These are phyloP conservation scores for Martes martes DNA, from an alignment of 2,113 vertebrate species.

Conservation along the genomic window DNA sequence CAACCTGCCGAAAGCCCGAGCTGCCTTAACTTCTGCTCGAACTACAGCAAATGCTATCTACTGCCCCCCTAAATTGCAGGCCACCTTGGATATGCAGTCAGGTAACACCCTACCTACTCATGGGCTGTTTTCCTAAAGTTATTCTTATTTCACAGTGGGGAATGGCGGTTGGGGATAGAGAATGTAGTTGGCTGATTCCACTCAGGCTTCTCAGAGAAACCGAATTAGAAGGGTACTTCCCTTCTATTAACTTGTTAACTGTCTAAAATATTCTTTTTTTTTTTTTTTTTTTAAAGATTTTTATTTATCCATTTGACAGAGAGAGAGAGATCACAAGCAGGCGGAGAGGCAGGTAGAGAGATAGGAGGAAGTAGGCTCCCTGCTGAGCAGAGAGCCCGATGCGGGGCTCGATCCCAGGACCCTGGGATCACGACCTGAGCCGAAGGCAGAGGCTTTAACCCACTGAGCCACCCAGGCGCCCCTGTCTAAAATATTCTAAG, in stretches of 20 bases:
- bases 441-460: no score
- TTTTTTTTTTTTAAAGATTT: no score
- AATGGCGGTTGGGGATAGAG: not conserved
- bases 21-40: constrained; percentile 97
- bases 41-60: constrained; percentile 99
- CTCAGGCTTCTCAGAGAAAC: constrained; percentile 12
- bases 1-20: constrained; percentile 98
- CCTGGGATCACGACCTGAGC: no score
- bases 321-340: no score
- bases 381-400: no score
- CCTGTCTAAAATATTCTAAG: constrained; percentile 19
- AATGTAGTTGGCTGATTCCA: not conserved
- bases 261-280: not conserved
- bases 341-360: no score
- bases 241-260: not conserved
- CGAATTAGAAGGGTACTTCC: not conserved
- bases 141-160: not conserved
- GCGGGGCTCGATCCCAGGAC: no score
- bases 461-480: no score
- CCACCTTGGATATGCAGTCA: constrained; percentile 99
- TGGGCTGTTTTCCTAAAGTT: not conserved
- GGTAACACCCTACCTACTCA: constrained; percentile 79
- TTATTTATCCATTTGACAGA: no score
- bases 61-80: constrained; percentile 98
- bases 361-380: no score